These are phyloP conservation scores for Bombus fervidus DNA, from an alignment of 1,140 invertebrate species.

Conservation along the genomic window DNA sequence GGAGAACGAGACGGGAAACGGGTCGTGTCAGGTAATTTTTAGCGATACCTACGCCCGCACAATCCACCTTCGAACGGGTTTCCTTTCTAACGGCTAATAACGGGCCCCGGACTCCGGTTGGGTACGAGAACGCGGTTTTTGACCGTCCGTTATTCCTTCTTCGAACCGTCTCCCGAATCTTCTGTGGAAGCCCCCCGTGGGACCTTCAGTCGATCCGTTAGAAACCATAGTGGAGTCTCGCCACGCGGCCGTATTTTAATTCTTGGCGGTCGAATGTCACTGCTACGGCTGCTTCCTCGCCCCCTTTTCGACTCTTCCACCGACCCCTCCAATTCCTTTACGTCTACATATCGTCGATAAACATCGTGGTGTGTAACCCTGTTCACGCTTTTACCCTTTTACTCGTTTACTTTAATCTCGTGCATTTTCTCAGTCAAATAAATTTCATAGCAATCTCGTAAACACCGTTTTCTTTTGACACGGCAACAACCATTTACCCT, in stretches of 20 bases:
- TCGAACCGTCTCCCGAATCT: conserved; percentile 45
- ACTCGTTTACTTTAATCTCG: too few species aligned
- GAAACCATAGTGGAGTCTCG: conserved; percentile 67
- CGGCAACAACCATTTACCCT: neutral
- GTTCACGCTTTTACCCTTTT: too few species aligned
- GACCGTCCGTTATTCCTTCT: conserved; percentile 76
- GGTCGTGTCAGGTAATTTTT: conserved; percentile 29
- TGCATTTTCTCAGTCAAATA: too few species aligned
- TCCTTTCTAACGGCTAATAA: conserved; percentile 78
- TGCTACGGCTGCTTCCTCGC: conserved; percentile 12
- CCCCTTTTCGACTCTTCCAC: neutral
- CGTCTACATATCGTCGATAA: too few species aligned
- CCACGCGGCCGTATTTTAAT: conserved; percentile 21
- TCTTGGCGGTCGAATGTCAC: conserved; percentile 14
- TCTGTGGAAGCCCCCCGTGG: conserved; percentile 20
- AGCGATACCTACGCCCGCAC: conserved; percentile 29
- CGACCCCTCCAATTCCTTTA: neutral
- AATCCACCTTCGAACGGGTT: conserved; percentile 70
- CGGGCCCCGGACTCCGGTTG: conserved; percentile 57
- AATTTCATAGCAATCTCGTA: too few species aligned
- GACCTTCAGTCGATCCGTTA: conserved; percentile 65
- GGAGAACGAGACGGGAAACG: neutral
- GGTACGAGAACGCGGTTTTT: conserved; percentile 66
- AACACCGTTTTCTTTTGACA: too few species aligned
- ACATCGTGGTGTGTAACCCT: too few species aligned